Conservation (phyloP, 2,888 invertebrate genomes). For the Luperina testacea region DNA sequence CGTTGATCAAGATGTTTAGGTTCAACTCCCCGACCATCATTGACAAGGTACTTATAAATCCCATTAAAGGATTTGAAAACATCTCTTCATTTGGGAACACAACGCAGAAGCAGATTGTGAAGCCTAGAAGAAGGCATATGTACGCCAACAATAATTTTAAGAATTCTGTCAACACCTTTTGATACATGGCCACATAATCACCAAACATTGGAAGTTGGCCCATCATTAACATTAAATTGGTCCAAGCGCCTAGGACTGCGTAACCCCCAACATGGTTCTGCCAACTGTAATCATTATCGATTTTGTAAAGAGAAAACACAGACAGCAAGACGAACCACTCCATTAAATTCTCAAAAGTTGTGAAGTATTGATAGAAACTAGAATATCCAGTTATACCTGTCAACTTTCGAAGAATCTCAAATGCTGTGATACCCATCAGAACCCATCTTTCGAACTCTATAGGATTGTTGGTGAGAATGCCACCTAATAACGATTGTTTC, state of each 20-base stretch:
- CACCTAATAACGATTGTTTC: constrained; percentile 93
- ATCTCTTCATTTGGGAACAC: constrained; percentile 95
- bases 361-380: constrained; percentile 94
- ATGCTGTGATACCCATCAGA: constrained; percentile 93
- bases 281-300: constrained; percentile 94
- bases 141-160: constrained; percentile 95
- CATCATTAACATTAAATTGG: constrained; percentile 96
- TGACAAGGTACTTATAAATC: constrained; percentile 94
- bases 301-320: constrained; percentile 95
- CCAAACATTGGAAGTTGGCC: constrained; percentile 97
- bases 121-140: constrained; percentile 95
- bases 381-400: constrained; percentile 95
- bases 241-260: constrained; percentile 96
- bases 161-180: constrained; percentile 95
- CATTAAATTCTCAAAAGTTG: constrained; percentile 95
- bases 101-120: constrained; percentile 96
- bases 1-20: constrained; percentile 93
- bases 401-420: constrained; percentile 94
- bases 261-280: constrained; percentile 96
- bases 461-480: constrained; percentile 93
- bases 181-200: constrained; percentile 97
- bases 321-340: constrained; percentile 96
- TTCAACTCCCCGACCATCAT: constrained; percentile 97
- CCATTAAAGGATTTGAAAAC: constrained; percentile 95
- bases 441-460: constrained; percentile 95